Conservation (phyloP, 2,113 vertebrate species). For the Toxotes jaculatrix region DNA sequence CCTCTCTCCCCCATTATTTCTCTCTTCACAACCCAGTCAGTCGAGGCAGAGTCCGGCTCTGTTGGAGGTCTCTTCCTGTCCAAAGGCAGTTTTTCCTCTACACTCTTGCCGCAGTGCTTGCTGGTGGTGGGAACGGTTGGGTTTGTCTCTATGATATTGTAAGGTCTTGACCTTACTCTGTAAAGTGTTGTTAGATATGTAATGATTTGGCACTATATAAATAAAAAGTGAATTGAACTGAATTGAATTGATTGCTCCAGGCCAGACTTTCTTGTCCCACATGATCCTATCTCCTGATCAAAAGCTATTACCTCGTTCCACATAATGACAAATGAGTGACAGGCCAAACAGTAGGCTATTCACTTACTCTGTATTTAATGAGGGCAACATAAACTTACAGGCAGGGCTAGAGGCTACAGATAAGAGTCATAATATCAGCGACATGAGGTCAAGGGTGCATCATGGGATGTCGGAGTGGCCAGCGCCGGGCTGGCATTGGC, state of each 20-base stretch:
- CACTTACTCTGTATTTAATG: constrained; percentile 72
- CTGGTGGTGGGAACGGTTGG: too few relatives aligned
- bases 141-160: too few relatives aligned
- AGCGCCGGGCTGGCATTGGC: constrained; percentile 41
- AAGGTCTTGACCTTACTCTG: too few relatives aligned
- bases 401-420: constrained; percentile 68
- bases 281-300: constrained; percentile 51
- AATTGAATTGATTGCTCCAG: not conserved
- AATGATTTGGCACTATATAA: not conserved
- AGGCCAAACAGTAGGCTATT: constrained; percentile 72
- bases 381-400: constrained; percentile 79
- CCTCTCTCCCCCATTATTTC: too few relatives aligned
- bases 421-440: constrained; percentile 66
- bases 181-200: too few relatives aligned
- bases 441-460: constrained; percentile 65
- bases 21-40: too few relatives aligned
- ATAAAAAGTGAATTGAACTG: too few relatives aligned
- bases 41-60: not conserved
- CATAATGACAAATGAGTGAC: constrained; percentile 74
- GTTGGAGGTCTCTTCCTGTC: not conserved
- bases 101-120: not conserved
- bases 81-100: too few relatives aligned
- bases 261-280: constrained; percentile 37
- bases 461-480: constrained; percentile 39
- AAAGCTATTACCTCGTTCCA: constrained; percentile 64